These are phyloP conservation scores for Chrysina gloriosa DNA, from an alignment of 2,888 invertebrate genomes.

Conservation along the genomic window DNA sequence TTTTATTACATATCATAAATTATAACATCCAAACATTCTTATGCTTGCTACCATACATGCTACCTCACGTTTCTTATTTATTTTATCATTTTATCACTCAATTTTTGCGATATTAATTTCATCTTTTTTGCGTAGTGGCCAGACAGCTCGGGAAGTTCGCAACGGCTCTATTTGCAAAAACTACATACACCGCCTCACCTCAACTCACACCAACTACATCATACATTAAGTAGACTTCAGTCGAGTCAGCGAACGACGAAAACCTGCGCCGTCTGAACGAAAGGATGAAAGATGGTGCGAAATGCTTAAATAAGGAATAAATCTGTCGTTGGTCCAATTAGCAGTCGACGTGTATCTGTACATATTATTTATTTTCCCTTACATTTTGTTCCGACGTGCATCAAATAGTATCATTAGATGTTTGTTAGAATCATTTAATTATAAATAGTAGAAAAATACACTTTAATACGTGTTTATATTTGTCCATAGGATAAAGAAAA, in stretches of 20 bases:
- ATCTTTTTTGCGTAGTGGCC: constrained; percentile 53
- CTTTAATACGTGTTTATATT: too few species aligned
- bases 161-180: constrained; percentile 56
- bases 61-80: background rate
- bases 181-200: constrained; percentile 55
- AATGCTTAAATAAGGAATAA: constrained; percentile 7
- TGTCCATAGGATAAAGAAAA: too few species aligned
- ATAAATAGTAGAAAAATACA: too few species aligned
- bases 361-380: background rate
- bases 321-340: background rate
- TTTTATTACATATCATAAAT: too few species aligned
- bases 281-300: background rate
- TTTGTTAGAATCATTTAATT: too few species aligned
- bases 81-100: background rate
- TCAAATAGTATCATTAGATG: too few species aligned
- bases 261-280: constrained; percentile 58
- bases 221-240: constrained; percentile 55
- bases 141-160: constrained; percentile 60
- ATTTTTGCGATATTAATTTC: constrained; percentile 30
- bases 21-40: too few species aligned
- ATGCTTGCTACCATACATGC: background rate
- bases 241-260: constrained; percentile 62
- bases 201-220: constrained; percentile 52
- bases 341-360: background rate
- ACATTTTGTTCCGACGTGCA: too few species aligned